Conservation (phyloP, 2,797 vertebrate genomes). For the Siniperca undulata region DNA sequence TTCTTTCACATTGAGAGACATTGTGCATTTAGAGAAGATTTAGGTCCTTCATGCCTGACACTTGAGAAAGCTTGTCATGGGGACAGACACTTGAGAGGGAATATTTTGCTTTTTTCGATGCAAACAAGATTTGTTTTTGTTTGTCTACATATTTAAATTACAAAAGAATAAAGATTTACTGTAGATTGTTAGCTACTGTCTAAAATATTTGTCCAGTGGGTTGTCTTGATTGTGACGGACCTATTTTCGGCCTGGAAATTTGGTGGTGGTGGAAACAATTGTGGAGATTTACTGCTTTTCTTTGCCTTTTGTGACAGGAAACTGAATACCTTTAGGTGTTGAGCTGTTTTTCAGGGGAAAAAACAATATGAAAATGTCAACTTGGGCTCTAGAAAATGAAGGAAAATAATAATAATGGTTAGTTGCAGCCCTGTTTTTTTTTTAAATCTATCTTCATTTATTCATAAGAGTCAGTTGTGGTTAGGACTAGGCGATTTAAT, state of each 20-base stretch:
- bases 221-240: too few relatives aligned
- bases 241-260: not conserved
- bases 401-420: not conserved
- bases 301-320: not conserved
- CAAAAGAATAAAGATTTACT: not conserved
- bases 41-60: not conserved
- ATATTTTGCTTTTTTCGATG: not conserved
- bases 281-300: not conserved
- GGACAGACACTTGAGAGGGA: not conserved
- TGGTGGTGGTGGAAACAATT: too few relatives aligned
- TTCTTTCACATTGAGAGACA: not conserved
- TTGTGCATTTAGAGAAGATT: not conserved
- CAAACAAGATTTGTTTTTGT: not conserved
- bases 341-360: accelerated
- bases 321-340: not conserved
- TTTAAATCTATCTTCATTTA: not conserved
- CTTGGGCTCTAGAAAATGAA: too few relatives aligned
- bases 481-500: not conserved
- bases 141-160: not conserved
- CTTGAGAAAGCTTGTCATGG: not conserved
- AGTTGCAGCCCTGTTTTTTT: not conserved
- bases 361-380: not conserved
- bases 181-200: not conserved
- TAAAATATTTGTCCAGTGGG: not conserved
- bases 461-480: not conserved